Percentiles rank a stretch among this genome's conserved stretches.
These are phyloP conservation scores for Stegana nigrithorax DNA, from an alignment of 2,888 invertebrate genomes.

Conservation along the genomic window DNA sequence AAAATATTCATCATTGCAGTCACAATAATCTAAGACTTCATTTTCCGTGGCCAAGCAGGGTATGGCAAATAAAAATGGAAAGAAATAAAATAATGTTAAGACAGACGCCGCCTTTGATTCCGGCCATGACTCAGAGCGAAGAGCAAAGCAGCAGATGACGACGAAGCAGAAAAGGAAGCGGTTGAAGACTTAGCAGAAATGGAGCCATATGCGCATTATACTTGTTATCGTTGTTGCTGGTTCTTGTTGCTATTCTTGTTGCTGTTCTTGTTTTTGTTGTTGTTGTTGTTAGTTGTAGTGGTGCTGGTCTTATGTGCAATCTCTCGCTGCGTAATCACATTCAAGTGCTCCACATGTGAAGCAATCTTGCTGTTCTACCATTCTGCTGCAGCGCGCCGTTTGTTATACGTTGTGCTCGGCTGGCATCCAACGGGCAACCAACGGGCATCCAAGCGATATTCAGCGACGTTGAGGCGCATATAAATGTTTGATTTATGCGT, in stretches of 20 bases:
- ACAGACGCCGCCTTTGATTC: conserved; percentile 57
- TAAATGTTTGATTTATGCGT: conserved; percentile 64
- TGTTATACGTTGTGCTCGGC: too few species aligned
- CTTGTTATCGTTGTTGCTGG: neutral
- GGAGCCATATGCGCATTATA: conserved; percentile 3
- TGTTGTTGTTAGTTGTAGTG: conserved; percentile 16
- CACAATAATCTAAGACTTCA: conserved; percentile 58
- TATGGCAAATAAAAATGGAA: neutral
- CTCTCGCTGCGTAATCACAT: conserved; percentile 61
- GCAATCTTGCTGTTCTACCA: conserved; percentile 10
- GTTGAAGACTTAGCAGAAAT: too few species aligned
- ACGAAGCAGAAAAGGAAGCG: neutral
- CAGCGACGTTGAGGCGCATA: conserved; percentile 56
- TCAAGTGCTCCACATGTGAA: conserved; percentile 52
- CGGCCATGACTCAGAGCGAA: conserved; percentile 51
- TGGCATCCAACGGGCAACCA: neutral
- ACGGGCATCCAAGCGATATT: neutral
- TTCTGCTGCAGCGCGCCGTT: neutral
- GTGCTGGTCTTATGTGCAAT: too few species aligned
- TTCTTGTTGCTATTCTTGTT: too few species aligned
- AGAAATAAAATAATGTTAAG: neutral
- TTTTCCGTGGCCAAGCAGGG: conserved; percentile 48
- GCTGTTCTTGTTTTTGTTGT: neutral
- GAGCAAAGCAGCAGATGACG: too few species aligned
- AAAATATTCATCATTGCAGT: conserved; percentile 61